phyloP scores from a whole-genome alignment of 2,113 vertebrate genomes.

The Callipepla californica region DNA sequence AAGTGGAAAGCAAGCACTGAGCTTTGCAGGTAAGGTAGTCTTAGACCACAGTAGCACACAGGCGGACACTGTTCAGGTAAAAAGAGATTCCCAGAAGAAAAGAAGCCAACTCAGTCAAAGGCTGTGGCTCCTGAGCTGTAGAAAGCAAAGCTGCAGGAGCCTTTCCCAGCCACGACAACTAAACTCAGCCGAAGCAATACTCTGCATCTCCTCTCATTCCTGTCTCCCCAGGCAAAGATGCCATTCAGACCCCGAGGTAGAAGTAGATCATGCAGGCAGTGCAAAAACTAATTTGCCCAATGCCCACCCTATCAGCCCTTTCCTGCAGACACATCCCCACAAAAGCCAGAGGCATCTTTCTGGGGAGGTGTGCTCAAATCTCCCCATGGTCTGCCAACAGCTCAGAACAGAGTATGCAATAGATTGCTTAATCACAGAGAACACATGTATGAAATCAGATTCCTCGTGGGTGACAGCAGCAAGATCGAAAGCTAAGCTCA shows the following conservation, averaged over 20 bases:
- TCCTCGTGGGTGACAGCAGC: not conserved
- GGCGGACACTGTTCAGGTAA: not conserved
- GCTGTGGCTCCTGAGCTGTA: not conserved
- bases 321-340: not conserved
- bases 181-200: not conserved
- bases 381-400: not conserved
- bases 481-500: constrained; percentile 12
- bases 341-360: not conserved
- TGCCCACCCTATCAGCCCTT: not conserved
- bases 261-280: not conserved
- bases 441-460: not conserved
- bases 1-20: not conserved
- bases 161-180: not conserved
- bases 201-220: not conserved
- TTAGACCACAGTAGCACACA: not conserved
- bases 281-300: not conserved
- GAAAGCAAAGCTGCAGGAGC: not conserved
- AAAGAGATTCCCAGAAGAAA: not conserved
- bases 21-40: not conserved
- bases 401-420: not conserved
- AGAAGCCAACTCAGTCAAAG: not conserved
- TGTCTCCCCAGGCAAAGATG: not conserved
- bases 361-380: not conserved
- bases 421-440: constrained; percentile 3
- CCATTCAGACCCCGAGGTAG: not conserved